A percentile compares a stretch with the other conserved stretches of the same genome.
phyloP scores from a whole-genome alignment of 2,888 invertebrate species.

The Hydropsyche betteni region DNA sequence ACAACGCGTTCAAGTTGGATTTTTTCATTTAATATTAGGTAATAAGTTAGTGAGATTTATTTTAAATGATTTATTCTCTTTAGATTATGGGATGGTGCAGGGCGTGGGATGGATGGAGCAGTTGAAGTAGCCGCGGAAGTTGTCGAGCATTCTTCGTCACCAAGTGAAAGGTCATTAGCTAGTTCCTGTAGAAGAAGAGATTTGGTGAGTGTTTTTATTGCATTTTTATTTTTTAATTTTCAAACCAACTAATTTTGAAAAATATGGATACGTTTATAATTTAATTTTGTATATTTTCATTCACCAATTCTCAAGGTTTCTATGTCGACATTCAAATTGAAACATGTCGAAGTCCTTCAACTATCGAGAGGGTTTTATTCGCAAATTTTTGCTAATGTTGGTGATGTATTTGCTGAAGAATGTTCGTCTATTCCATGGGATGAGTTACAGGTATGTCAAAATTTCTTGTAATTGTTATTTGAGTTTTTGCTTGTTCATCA shows the following conservation, averaged over 20 bases:
- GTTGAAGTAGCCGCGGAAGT: constrained; percentile 89
- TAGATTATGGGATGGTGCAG: constrained; percentile 49
- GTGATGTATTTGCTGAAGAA: constrained; percentile 79
- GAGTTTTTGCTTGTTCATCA: constrained; percentile 52
- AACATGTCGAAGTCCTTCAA: constrained; percentile 77
- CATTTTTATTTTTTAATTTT: constrained; percentile 55
- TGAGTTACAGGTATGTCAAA: constrained; percentile 83
- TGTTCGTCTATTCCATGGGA: constrained; percentile 92
- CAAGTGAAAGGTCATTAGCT: constrained; percentile 84
- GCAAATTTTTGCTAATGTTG: constrained; percentile 58
- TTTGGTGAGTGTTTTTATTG: constrained; percentile 67
- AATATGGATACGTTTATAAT: constrained; percentile 56
- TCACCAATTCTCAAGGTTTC: constrained; percentile 42
- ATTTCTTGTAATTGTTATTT: constrained; percentile 29
- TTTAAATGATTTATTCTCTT: not conserved
- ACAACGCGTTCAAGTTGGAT: constrained; percentile 72
- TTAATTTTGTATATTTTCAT: not conserved
- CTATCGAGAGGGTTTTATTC: constrained; percentile 75
- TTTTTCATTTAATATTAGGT: not conserved
- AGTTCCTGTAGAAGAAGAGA: constrained; percentile 83
- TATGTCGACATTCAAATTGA: constrained; percentile 69
- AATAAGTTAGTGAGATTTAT: not conserved
- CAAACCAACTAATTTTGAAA: too few species aligned
- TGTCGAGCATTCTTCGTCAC: constrained; percentile 79
- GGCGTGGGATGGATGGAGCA: constrained; percentile 57